Evolutionary conservation across 2,888 invertebrate species (phyloP), one percentile per base, ranked within the genome.

Genomic region (Spodoptera exigua): DNA sequence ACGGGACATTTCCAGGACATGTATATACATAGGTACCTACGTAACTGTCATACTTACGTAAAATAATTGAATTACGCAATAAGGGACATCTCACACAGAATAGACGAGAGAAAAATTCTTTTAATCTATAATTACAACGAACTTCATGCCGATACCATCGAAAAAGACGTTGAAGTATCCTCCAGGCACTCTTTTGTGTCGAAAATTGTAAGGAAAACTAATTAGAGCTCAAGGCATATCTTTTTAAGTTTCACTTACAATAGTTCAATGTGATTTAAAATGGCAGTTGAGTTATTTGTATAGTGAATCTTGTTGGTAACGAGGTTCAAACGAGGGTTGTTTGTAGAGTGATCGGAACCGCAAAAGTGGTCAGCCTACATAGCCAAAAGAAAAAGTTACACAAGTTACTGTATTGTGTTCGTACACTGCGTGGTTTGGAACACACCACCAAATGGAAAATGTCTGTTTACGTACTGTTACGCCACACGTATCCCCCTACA

Each of bases 331-430:
- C 18, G 44, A 35, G 48, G 37, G 39, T 45, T 63, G 71, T 70
- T 70, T 78, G 54, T 61, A 44, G 47, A 61, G 49, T 41, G 55
- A 70, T 62, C 64, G 52, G 37, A 52, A 55, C 52, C 62, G 44
- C 45, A 58, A 45, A 47, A 75, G 78, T 77, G 75, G 59, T 61
- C 63, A 61, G 54, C 48, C 52, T 77, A 74, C 66, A 74, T 39
- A 61, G 67, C 60, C 52, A 57, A 73, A 48, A 73, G 69, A 62
- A 69, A 75, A 74, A 67, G 70, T 57, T 52, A 65, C 41, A 58
- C 47, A 48, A 61, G 67, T 58, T 53, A 55, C 60, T 45, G 41
- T 57, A 59, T 55, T 46, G 27, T 44, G 40, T 35, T 45, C 18
- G 46, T 47, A 49, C 55, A 40, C 41, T 54, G 53, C 47, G 57